Conservation (phyloP, 2,113 vertebrate species). For the Acanthochromis polyacanthus region DNA sequence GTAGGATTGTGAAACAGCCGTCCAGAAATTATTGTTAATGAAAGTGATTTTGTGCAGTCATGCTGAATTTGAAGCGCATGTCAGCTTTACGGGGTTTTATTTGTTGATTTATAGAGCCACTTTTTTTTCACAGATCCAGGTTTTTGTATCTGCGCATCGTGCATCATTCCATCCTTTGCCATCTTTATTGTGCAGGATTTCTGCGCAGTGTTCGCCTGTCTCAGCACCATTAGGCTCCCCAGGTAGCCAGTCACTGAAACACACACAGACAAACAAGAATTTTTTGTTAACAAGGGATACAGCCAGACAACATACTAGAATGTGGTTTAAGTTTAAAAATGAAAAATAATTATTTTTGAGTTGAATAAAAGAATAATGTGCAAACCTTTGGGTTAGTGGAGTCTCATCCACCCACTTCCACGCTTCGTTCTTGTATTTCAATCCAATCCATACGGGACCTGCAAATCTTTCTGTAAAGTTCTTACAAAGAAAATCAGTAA, state of each 20-base stretch:
- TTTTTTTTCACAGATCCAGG: constrained; percentile 54
- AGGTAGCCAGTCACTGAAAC: constrained; percentile 27
- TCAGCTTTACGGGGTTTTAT: too few relatives aligned
- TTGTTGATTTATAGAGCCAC: too few relatives aligned
- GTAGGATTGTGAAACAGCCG: too few relatives aligned
- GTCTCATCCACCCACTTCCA: constrained; percentile 42
- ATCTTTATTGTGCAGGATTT: too few relatives aligned
- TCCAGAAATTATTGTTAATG: too few relatives aligned
- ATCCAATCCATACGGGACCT: constrained; percentile 3
- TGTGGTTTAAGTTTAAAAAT: too few relatives aligned
- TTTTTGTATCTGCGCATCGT: fast-evolving
- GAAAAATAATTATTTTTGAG: too few relatives aligned
- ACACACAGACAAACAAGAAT: background rate
- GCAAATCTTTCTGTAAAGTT: background rate
- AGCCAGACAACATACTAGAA: too few relatives aligned
- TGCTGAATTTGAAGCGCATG: too few relatives aligned
- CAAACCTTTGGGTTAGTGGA: background rate
- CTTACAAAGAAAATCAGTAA: background rate
- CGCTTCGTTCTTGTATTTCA: background rate
- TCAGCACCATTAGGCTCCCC: background rate
- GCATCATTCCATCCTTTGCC: background rate
- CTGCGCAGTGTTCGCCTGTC: background rate
- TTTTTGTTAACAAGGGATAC: too few relatives aligned
- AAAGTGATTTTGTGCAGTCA: too few relatives aligned
- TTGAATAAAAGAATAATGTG: background rate